Evolutionary conservation across 37 sponge, comb jelly and placozoan species (phyloP), one percentile per base, ranked within the genome.

Genomic region (Aphrocallistes beatrix): DNA sequence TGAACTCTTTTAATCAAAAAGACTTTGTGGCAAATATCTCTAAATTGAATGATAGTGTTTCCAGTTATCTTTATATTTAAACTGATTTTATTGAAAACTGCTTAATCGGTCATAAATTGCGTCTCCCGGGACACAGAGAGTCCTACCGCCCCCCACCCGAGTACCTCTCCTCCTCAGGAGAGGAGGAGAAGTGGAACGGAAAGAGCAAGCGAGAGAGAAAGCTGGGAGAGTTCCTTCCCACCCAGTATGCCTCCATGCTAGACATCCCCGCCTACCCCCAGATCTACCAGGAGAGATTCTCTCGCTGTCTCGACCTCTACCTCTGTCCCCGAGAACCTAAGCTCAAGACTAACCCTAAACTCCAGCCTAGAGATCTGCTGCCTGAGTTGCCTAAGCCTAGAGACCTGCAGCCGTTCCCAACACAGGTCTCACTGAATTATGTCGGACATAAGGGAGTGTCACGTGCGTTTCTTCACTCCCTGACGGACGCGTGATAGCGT

Each of bases 91-190:
- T n/a, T n/a, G n/a, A n/a, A n/a, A n/a, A n/a, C n/a, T n/a, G n/a
- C n/a, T n/a, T n/a, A n/a, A n/a, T n/a, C n/a, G n/a, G n/a, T n/a
- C n/a, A n/a, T n/a, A 94, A 91, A 38, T 42, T 90, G 86, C 88
- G 88, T 37, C 88, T 93, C 38, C 96, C 96, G 39, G 92, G 99
- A 49, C 95, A 98, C 47, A 91, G 87, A 0, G 99, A 98, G 88
- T 98, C 99, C 16, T 98, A 98, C 90, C 94, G 94, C 69, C 95
- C 99, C 21, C 99, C 99, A 39, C 94, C 92, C 1, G 99, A 98
- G 85, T 98, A 92, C 85, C 90, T 98, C 9, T 95, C 99, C n/a
- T 89, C 95, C 13, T 82, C 85, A 13, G 86, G 90, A 48, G 95
- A 98, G 81, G 93, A 92, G 49, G 42, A 32, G 28, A 60, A 60